Percentiles rank a stretch among this genome's conserved stretches.
phyloP scores from a whole-genome alignment of 1,140 invertebrate species.

The Stegodyphus mimosarum region DNA sequence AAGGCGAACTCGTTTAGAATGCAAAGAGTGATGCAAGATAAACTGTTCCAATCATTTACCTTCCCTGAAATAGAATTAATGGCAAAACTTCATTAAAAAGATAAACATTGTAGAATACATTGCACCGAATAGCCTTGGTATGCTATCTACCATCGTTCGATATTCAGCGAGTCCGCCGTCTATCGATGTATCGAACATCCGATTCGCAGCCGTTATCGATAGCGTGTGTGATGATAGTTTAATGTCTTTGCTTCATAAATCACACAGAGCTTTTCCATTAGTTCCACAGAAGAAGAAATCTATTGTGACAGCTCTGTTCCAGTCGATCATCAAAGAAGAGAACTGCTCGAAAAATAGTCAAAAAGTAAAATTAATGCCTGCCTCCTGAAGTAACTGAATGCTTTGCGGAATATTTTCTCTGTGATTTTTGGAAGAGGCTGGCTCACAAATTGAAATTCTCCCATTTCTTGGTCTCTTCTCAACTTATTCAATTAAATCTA shows the following conservation, averaged over 20 bases:
- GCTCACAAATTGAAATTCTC: constrained; percentile 10
- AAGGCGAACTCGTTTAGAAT: no score
- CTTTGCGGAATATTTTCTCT: constrained; percentile 26
- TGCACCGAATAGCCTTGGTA: neutral
- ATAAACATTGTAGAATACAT: neutral
- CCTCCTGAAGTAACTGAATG: neutral
- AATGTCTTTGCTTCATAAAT: constrained; percentile 47
- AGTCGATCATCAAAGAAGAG: constrained; percentile 42
- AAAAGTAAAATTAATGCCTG: constrained; percentile 46
- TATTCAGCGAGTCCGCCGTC: neutral
- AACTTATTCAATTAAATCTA: no score
- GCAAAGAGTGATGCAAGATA: no score
- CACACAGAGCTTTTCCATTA: constrained; percentile 27
- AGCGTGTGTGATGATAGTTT: constrained; percentile 45
- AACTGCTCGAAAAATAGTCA: constrained; percentile 30
- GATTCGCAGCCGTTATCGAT: constrained; percentile 36
- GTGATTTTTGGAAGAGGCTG: constrained; percentile 28
- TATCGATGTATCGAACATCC: constrained; percentile 24
- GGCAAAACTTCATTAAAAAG: constrained; percentile 25
- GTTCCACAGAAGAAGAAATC: constrained; percentile 27
- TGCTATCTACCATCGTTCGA: no score
- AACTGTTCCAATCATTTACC: no score
- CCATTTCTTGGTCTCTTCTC: no score
- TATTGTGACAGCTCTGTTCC: constrained; percentile 43
- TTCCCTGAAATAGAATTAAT: neutral